These are phyloP conservation scores for Epinotia ramella DNA, from an alignment of 2,888 invertebrate genomes.

Conservation along the genomic window DNA sequence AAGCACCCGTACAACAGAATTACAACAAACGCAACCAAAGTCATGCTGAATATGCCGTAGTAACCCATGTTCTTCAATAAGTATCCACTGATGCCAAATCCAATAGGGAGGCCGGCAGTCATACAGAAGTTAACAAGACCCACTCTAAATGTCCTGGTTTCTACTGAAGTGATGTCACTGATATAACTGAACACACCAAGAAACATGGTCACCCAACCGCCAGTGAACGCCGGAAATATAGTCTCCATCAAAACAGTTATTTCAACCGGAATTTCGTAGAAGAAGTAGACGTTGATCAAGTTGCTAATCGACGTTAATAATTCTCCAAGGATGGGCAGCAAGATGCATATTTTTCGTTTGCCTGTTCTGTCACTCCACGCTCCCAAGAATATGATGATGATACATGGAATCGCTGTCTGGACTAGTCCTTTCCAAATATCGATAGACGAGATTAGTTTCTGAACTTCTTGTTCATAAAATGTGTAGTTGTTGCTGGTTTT, in stretches of 20 bases:
- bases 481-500: slow-evolving; percentile 83
- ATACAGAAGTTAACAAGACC: slow-evolving; percentile 87
- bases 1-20: slow-evolving; percentile 90
- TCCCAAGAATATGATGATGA: slow-evolving; percentile 85
- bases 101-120: slow-evolving; percentile 84
- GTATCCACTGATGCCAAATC: slow-evolving; percentile 83
- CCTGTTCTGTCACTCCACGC: slow-evolving; percentile 87
- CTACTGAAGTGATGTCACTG: slow-evolving; percentile 85
- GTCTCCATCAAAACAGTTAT: slow-evolving; percentile 82
- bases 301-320: slow-evolving; percentile 79
- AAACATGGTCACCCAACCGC: slow-evolving; percentile 85
- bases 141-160: slow-evolving; percentile 86
- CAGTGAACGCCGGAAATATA: slow-evolving; percentile 80
- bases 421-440: slow-evolving; percentile 85
- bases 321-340: slow-evolving; percentile 85
- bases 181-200: slow-evolving; percentile 87
- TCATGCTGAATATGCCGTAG: slow-evolving; percentile 77
- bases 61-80: slow-evolving; percentile 75
- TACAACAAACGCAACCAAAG: slow-evolving; percentile 76
- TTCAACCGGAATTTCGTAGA: slow-evolving; percentile 84
- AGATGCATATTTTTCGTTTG: slow-evolving; percentile 83
- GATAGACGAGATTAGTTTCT: slow-evolving; percentile 84
- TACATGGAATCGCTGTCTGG: slow-evolving; percentile 83
- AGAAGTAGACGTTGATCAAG: slow-evolving; percentile 84
- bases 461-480: slow-evolving; percentile 86